phyloP scores from a whole-genome alignment of 2,888 invertebrate genomes.

The Helicoverpa assulta region DNA sequence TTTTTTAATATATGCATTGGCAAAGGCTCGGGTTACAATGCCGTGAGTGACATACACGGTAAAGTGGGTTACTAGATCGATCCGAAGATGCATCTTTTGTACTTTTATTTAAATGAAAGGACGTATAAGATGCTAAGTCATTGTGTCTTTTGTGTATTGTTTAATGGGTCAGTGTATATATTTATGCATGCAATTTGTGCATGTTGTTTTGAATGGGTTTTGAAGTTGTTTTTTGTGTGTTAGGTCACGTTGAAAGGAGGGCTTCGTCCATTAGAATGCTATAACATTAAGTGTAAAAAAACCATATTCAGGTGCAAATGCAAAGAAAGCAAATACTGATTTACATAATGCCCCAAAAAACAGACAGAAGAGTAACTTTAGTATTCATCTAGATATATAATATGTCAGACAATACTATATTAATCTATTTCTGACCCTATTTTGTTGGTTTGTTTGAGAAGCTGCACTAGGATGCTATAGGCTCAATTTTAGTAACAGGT shows the following conservation, averaged over 20 bases:
- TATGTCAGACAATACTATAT: no score
- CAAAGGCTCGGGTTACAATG: constrained; percentile 76
- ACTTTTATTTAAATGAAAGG: constrained; percentile 57
- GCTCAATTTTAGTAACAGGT: no score
- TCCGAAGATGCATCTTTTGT: constrained; percentile 81
- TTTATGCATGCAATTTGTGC: constrained; percentile 45
- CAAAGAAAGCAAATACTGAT: no score
- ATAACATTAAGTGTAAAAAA: no score
- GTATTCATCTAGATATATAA: no score
- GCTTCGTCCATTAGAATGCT: neutral
- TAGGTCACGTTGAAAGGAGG: neutral
- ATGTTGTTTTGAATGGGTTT: constrained; percentile 10
- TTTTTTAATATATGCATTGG: constrained; percentile 72
- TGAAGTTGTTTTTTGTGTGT: constrained; percentile 2
- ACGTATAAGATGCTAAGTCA: constrained; percentile 40
- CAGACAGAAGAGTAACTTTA: no score
- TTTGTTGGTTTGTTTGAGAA: no score
- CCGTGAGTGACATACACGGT: constrained; percentile 71
- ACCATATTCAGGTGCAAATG: no score
- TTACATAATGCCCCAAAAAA: no score
- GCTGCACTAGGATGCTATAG: no score
- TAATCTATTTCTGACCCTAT: no score
- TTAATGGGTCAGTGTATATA: constrained; percentile 28
- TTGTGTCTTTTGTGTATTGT: constrained; percentile 54
- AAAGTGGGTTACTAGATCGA: constrained; percentile 83